These are phyloP conservation scores for Diarsia rubi DNA, from an alignment of 2,888 invertebrate genomes.

Conservation along the genomic window DNA sequence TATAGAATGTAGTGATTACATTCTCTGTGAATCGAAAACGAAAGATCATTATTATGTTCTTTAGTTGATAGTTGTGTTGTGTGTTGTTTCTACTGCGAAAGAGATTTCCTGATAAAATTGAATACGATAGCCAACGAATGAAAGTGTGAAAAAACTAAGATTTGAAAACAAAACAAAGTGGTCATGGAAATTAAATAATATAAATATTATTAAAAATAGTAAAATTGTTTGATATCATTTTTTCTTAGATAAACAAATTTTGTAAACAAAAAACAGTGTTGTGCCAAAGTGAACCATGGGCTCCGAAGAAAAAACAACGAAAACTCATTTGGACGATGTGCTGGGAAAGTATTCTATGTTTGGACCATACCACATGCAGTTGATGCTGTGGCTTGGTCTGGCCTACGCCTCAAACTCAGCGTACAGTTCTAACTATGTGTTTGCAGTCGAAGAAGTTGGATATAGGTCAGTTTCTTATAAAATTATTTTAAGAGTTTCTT, in stretches of 20 bases:
- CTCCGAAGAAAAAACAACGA: slow-evolving; percentile 47
- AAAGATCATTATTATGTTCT: neutral
- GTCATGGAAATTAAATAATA: neutral
- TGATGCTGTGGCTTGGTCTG: slow-evolving; percentile 89
- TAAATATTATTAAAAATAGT: neutral
- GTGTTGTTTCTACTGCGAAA: slow-evolving; percentile 1
- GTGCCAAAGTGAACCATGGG: slow-evolving; percentile 29
- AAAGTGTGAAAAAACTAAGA: neutral
- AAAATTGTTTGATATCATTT: neutral
- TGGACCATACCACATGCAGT: slow-evolving; percentile 90
- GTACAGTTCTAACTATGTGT: slow-evolving; percentile 92
- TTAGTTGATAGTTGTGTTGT: neutral
- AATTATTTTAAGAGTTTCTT: neutral
- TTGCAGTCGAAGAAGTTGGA: slow-evolving; percentile 91
- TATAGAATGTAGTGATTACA: neutral
- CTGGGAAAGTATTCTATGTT: slow-evolving; percentile 88
- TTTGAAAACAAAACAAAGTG: neutral
- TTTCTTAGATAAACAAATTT: neutral
- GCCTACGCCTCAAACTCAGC: slow-evolving; percentile 91
- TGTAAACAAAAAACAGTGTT: neutral
- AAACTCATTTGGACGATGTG: slow-evolving; percentile 80
- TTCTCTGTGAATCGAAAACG: neutral
- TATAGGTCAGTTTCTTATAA: slow-evolving; percentile 81
- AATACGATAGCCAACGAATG: neutral
- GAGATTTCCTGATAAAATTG: neutral